A percentile compares a stretch with the other conserved stretches of the same genome.
Evolutionary conservation across 2,113 vertebrate genomes (phyloP).

Genomic region (Psephotus haematonotus): DNA sequence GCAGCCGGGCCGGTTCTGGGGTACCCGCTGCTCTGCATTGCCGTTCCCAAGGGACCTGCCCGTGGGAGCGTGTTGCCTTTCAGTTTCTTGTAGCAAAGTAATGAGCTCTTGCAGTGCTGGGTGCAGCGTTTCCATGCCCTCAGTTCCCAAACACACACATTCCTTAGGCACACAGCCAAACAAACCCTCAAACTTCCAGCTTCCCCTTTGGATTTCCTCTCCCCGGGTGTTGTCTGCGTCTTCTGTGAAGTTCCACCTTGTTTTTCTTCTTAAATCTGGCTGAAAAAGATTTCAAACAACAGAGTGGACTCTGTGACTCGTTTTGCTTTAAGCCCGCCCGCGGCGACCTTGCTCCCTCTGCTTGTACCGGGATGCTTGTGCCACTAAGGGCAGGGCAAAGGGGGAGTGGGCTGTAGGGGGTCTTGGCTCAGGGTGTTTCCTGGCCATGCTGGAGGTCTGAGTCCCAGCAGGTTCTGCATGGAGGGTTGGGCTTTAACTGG

Average conservation of each 20-base stretch:
- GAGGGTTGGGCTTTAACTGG: background rate
- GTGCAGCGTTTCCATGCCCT: background rate
- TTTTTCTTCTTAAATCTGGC: background rate
- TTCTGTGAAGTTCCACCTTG: background rate
- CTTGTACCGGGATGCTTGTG: background rate
- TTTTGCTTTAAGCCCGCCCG: background rate
- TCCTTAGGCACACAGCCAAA: background rate
- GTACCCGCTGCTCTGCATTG: background rate
- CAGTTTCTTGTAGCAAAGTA: background rate
- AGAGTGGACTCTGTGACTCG: rapidly evolving
- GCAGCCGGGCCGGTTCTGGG: background rate
- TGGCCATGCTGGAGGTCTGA: background rate
- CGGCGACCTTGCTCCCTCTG: background rate
- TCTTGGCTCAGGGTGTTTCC: background rate
- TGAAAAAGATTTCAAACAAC: background rate
- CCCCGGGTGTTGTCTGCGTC: background rate
- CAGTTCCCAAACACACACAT: background rate
- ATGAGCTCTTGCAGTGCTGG: too few species aligned
- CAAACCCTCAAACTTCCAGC: background rate
- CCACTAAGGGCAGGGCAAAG: background rate
- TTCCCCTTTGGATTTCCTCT: background rate
- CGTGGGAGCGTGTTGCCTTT: background rate
- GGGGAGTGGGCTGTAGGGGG: background rate
- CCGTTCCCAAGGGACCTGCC: background rate
- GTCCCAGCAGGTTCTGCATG: background rate